phyloP scores from a whole-genome alignment of 2,888 invertebrate genomes.

The Nemoura dubitans region DNA sequence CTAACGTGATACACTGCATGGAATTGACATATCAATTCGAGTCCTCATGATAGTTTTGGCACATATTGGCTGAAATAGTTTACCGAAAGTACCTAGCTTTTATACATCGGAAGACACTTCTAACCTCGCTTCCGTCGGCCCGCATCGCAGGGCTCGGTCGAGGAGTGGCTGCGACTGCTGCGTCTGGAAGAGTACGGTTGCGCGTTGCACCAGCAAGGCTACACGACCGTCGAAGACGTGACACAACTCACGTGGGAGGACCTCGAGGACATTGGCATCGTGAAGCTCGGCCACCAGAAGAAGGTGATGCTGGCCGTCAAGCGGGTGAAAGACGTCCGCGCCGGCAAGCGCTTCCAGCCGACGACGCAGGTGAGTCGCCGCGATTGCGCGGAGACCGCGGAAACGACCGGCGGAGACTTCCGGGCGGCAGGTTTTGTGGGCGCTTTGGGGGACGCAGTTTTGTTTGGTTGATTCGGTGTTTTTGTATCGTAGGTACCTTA shows the following conservation, averaged over 20 bases:
- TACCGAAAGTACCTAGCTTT: background rate
- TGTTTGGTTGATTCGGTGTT: no score
- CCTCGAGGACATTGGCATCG: conserved; percentile 96
- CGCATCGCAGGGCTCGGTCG: conserved; percentile 80
- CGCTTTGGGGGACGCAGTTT: no score
- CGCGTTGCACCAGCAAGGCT: conserved; percentile 90
- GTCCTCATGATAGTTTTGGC: no score
- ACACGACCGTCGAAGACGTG: conserved; percentile 92
- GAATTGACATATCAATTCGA: no score
- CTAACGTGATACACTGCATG: no score
- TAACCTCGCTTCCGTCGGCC: no score
- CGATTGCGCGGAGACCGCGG: background rate
- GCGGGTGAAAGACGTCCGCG: conserved; percentile 91
- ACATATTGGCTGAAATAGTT: no score
- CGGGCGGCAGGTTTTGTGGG: background rate
- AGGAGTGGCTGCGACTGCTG: conserved; percentile 93
- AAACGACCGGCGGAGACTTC: background rate
- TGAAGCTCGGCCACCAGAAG: conserved; percentile 96
- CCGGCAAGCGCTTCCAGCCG: conserved; percentile 71
- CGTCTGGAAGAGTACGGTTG: conserved; percentile 92
- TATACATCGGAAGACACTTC: no score
- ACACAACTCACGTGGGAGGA: conserved; percentile 98
- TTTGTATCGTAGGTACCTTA: no score
- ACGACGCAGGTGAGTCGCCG: conserved; percentile 30
- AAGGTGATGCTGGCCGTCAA: conserved; percentile 97